A percentile compares a stretch with the other conserved stretches of the same genome.
phyloP scores from a whole-genome alignment of 1,140 invertebrate genomes.

The Drosophila subobscura region DNA sequence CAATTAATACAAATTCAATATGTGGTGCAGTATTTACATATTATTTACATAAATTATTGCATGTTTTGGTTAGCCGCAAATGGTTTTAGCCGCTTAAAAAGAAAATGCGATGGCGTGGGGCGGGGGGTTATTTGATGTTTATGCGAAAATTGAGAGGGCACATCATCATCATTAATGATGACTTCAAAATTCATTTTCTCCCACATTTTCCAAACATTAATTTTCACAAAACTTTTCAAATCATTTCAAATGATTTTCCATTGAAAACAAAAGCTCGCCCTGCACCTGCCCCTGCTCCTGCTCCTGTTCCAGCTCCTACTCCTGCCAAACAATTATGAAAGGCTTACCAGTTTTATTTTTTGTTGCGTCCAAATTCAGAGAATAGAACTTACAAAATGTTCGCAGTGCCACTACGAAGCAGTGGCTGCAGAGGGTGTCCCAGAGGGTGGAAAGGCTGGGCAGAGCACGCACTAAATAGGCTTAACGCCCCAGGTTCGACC shows the following conservation, averaged over 20 bases:
- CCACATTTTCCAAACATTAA: background rate
- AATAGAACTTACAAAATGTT: constrained; percentile 41
- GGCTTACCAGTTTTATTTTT: constrained; percentile 53
- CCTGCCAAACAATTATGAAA: constrained; percentile 47
- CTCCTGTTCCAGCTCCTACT: constrained; percentile 17
- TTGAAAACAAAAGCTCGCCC: background rate
- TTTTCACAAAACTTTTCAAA: constrained; percentile 18
- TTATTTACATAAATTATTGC: constrained; percentile 75
- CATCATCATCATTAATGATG: constrained; percentile 43
- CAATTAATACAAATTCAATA: constrained; percentile 78
- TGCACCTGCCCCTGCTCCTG: background rate
- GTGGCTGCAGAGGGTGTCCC: background rate
- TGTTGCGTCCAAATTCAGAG: constrained; percentile 58
- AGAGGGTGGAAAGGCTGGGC: background rate
- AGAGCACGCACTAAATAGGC: constrained; percentile 66
- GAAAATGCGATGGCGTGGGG: no score
- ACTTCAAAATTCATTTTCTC: constrained; percentile 5
- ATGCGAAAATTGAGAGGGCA: constrained; percentile 22
- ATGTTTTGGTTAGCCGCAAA: constrained; percentile 74
- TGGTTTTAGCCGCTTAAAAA: constrained; percentile 74
- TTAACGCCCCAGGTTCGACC: constrained; percentile 66
- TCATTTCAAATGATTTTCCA: constrained; percentile 4
- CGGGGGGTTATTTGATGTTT: background rate
- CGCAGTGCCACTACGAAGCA: background rate
- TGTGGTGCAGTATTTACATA: constrained; percentile 23